Percentiles rank a stretch among this genome's conserved stretches.
phyloP scores from a whole-genome alignment of 2,888 invertebrate species.

The Nemotelus pantherinus region DNA sequence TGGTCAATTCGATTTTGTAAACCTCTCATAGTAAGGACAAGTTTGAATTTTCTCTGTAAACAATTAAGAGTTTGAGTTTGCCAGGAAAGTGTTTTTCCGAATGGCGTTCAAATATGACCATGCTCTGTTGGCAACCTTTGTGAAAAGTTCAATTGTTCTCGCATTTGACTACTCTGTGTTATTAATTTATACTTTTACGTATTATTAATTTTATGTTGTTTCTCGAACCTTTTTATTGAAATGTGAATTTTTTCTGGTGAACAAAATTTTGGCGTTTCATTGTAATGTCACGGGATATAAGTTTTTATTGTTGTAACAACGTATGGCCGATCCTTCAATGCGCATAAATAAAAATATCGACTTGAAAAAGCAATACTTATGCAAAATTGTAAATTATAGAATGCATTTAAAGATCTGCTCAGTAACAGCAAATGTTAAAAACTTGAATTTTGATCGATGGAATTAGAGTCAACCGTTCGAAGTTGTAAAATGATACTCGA shows the following conservation, averaged over 20 bases:
- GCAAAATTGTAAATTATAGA: too few relatives aligned
- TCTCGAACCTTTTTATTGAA: constrained; percentile 6
- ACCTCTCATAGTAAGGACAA: constrained; percentile 6
- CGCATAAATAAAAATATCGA: too few relatives aligned
- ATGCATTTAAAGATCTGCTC: too few relatives aligned
- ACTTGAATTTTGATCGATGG: too few relatives aligned
- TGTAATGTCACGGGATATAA: constrained; percentile 5
- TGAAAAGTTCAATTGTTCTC: constrained; percentile 1
- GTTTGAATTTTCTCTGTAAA: constrained; percentile 20
- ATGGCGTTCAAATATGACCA: not conserved
- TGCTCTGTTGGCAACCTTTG: constrained; percentile 9
- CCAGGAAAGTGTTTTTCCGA: not conserved
- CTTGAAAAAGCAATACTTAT: too few relatives aligned
- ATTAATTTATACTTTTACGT: constrained; percentile 23
- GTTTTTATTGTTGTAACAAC: not conserved
- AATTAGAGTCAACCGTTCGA: too few relatives aligned
- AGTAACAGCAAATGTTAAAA: too few relatives aligned
- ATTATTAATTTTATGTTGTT: constrained; percentile 34
- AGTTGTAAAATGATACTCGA: too few relatives aligned
- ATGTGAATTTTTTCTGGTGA: constrained; percentile 13
- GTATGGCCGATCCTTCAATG: not conserved
- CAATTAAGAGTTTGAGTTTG: constrained; percentile 20
- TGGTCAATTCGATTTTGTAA: constrained; percentile 33
- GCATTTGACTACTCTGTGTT: constrained; percentile 28
- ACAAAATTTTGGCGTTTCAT: constrained; percentile 6